Evolutionary conservation across 2,888 invertebrate genomes (phyloP), one percentile per base, ranked within the genome.

Genomic region (Tipula confusa): DNA sequence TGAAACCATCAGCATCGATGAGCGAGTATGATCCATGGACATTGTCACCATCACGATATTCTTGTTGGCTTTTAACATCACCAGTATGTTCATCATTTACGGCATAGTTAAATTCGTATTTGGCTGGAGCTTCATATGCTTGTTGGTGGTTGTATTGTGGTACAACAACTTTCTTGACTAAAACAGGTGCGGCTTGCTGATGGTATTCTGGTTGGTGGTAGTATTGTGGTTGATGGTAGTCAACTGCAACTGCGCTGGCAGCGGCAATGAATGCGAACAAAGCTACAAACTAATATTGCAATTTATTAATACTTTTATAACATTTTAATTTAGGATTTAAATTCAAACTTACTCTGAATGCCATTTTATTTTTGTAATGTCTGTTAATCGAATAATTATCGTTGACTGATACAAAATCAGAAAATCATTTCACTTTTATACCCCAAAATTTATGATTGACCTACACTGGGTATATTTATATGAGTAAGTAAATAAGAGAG

Each of bases 11-110:
- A 31, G 91, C 87, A 85, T 91, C 91, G 85, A 91, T 87, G 1
- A 91, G 86, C 83, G 90, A 90, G 86, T 91, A 91, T 85, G 89
- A 88, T 4, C 91, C 91, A 84, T 90, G 89, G 18, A 91, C 91
- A 84, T 87, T 88, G 86, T 91, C 91, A 83, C 91, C 91, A 85
- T 90, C 89, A 84, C 91, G 90, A 0, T 88, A 84, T 87, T 91
- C 91, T 85, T 90, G 90, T 85, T 91, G 91, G 85, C 87, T 88
- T 86, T 91, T 91, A 84, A 89, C 89, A 86, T 92, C 91, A 6
- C 91, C 91, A 84, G 91, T 91, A 85, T 90, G 89, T 4, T 89
- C 89, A 87, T 91, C 91, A 84, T 89, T 88, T 2, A 91, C 90
- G 9, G 88, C 86, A 86, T 91, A 91, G 18, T 88, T 88, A 86